phyloP scores from a whole-genome alignment of 2,797 vertebrate species.

The Lagorchestes hirsutus region DNA sequence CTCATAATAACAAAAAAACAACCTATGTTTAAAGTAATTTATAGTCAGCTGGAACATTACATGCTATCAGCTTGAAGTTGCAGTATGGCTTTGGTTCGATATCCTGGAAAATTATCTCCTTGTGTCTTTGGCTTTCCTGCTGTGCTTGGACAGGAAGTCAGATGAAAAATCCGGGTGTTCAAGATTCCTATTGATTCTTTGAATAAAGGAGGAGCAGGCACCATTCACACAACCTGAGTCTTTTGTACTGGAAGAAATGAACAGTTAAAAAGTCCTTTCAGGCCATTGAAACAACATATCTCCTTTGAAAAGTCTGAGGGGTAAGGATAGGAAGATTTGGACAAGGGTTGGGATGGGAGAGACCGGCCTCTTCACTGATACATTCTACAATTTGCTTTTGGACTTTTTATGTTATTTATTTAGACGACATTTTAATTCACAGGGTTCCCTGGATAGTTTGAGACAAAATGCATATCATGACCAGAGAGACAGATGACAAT shows the following conservation, averaged over 20 bases:
- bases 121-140: not conserved
- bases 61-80: not conserved
- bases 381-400: constrained; percentile 49
- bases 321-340: not conserved
- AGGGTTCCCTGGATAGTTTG: not conserved
- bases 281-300: not conserved
- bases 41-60: not conserved
- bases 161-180: not conserved
- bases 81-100: not conserved
- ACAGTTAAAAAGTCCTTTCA: not conserved
- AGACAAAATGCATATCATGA: not conserved
- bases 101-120: not conserved
- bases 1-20: not conserved
- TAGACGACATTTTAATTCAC: constrained; percentile 66
- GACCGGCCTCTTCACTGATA: not conserved
- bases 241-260: constrained; percentile 13
- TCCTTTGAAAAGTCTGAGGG: constrained; percentile 45
- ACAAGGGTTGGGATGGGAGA: not conserved
- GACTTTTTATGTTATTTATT: constrained; percentile 65
- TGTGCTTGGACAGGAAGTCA: not conserved
- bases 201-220: not conserved
- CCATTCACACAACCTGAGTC: constrained; percentile 40
- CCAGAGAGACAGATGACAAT: not conserved
- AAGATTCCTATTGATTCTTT: not conserved
- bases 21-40: not conserved